Conservation (phyloP, 2,113 vertebrate species). For the Antigone vipio region DNA sequence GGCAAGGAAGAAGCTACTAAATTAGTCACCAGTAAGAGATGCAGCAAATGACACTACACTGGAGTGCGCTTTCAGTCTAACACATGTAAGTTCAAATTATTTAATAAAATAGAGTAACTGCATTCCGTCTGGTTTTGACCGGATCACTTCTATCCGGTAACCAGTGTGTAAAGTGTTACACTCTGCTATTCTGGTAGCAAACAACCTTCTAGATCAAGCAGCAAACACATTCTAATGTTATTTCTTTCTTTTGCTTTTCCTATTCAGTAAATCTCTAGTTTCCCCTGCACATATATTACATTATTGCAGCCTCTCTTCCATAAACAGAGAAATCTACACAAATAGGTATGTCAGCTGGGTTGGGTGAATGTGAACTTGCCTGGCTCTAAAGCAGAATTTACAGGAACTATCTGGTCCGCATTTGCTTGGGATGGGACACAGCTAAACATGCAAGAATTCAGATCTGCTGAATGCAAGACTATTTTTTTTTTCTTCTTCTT, state of each 20-base stretch:
- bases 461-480: background rate
- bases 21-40: background rate
- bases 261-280: background rate
- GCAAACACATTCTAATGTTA: background rate
- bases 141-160: background rate
- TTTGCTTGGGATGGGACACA: conserved; percentile 37
- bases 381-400: conserved; percentile 43
- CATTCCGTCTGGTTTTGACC: background rate
- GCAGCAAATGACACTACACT: background rate
- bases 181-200: background rate
- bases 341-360: conserved; percentile 17
- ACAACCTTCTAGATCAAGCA: background rate
- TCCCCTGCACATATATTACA: background rate
- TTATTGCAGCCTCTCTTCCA: background rate
- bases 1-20: background rate
- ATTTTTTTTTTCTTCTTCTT: background rate
- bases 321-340: conserved; percentile 40
- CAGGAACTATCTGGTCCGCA: conserved; percentile 53
- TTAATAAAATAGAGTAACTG: background rate
- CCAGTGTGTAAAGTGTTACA: background rate
- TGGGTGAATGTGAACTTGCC: conserved; percentile 50
- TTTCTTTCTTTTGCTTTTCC: conserved; percentile 7
- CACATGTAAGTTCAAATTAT: background rate
- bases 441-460: conserved; percentile 19
- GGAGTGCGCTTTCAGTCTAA: conserved; percentile 3